phyloP scores from a whole-genome alignment of 2,113 vertebrate species.

The Parus major region DNA sequence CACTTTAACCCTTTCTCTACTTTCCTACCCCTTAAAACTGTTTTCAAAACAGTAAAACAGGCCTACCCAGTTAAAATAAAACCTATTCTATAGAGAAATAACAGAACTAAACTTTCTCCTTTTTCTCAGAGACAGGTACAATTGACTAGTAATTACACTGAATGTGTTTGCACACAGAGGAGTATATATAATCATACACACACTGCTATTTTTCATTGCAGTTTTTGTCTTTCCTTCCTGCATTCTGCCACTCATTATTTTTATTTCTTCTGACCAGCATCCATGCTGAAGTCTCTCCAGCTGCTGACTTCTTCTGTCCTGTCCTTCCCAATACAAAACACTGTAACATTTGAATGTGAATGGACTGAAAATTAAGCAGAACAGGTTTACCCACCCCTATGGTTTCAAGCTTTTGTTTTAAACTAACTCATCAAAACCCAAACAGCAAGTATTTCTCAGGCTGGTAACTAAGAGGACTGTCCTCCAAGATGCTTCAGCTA shows the following conservation, averaged over 20 bases:
- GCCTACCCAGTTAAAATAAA: not conserved
- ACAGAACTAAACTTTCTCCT: not conserved
- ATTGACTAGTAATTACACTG: not conserved
- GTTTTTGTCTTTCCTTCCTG: not conserved
- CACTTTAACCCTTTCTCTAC: not conserved
- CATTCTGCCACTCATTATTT: not conserved
- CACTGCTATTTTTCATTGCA: not conserved
- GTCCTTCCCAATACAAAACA: slow-evolving; percentile 12
- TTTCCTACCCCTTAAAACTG: not conserved
- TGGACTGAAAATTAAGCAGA: slow-evolving; percentile 26
- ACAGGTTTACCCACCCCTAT: not conserved
- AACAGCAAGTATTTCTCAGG: not conserved
- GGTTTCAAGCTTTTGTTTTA: slow-evolving; percentile 8
- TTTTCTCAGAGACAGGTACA: not conserved
- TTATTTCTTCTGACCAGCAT: not conserved
- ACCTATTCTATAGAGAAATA: not conserved
- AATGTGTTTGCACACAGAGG: not conserved
- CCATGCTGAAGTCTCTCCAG: not conserved
- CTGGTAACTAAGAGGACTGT: not conserved
- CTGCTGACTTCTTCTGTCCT: not conserved
- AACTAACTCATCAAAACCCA: not conserved
- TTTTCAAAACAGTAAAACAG: not conserved
- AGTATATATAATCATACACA: not conserved
- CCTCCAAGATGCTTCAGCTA: not conserved
- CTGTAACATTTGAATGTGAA: slow-evolving; percentile 41